A percentile compares a stretch with the other conserved stretches of the same genome.
Conservation (phyloP, 2,113 vertebrate genomes). For the Cyphomyrus plagiostoma region DNA sequence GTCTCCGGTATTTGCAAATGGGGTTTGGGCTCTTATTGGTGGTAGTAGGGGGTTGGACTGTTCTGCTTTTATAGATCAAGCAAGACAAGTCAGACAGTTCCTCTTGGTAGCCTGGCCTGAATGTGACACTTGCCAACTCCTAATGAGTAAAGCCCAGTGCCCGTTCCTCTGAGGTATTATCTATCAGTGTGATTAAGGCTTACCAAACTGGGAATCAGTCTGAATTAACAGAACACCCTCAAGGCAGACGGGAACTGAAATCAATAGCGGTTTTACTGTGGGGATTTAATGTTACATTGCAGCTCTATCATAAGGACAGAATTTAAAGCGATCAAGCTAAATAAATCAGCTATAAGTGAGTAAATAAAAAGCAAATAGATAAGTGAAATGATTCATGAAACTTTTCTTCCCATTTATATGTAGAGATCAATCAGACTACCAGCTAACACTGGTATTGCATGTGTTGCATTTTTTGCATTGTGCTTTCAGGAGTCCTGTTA, state of each 20-base stretch:
- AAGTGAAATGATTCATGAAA: neutral
- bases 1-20: neutral
- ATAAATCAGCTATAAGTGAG: neutral
- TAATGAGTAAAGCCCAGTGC: neutral
- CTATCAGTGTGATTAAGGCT: slow-evolving; percentile 5
- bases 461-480: neutral
- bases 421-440: neutral
- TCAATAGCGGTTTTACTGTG: neutral
- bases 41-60: neutral
- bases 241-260: neutral
- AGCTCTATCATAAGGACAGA: neutral
- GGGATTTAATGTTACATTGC: neutral
- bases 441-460: neutral
- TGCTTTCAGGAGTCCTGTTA: neutral
- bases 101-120: neutral
- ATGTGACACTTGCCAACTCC: neutral
- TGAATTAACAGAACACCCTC: neutral
- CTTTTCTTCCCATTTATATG: neutral
- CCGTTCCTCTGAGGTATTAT: slow-evolving; percentile 1
- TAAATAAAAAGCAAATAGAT: neutral
- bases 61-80: neutral
- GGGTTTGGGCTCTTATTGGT: neutral
- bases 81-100: neutral
- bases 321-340: neutral
- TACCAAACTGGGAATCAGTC: neutral